phyloP scores from a whole-genome alignment of 1,140 invertebrate genomes.

The Aphidius gifuensis region DNA sequence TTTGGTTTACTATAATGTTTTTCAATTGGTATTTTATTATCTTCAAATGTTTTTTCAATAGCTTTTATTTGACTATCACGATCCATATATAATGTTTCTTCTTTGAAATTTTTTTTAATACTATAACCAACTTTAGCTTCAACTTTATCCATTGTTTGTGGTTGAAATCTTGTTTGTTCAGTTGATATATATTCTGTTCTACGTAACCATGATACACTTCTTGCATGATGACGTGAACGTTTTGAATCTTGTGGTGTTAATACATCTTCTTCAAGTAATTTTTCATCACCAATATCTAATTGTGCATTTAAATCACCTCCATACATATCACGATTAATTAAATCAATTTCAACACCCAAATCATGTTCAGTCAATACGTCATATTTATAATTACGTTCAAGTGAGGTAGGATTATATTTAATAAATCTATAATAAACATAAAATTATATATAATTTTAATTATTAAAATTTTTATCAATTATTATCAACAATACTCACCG shows the following conservation, averaged over 20 bases:
- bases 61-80: constrained; percentile 95
- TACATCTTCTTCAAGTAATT: constrained; percentile 88
- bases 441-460: constrained; percentile 10
- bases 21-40: constrained; percentile 80
- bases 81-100: constrained; percentile 95
- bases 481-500: constrained; percentile 55
- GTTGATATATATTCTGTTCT: constrained; percentile 99
- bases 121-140: constrained; percentile 98
- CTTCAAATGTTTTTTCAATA: constrained; percentile 97
- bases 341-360: constrained; percentile 91
- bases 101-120: constrained; percentile 93
- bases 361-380: constrained; percentile 96
- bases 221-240: constrained; percentile 84
- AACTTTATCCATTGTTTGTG: constrained; percentile 92
- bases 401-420: constrained; percentile 92
- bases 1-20: constrained; percentile 95
- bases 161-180: constrained; percentile 95
- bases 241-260: constrained; percentile 85
- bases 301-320: constrained; percentile 69
- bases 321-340: constrained; percentile 95
- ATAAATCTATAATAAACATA: constrained; percentile 70
- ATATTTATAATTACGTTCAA: constrained; percentile 91
- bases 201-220: constrained; percentile 92
- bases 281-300: constrained; percentile 88
- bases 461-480: constrained; percentile 4